These are phyloP conservation scores for Craseonycteris thonglongyai DNA, from an alignment of 2,113 vertebrate genomes.

Conservation along the genomic window DNA sequence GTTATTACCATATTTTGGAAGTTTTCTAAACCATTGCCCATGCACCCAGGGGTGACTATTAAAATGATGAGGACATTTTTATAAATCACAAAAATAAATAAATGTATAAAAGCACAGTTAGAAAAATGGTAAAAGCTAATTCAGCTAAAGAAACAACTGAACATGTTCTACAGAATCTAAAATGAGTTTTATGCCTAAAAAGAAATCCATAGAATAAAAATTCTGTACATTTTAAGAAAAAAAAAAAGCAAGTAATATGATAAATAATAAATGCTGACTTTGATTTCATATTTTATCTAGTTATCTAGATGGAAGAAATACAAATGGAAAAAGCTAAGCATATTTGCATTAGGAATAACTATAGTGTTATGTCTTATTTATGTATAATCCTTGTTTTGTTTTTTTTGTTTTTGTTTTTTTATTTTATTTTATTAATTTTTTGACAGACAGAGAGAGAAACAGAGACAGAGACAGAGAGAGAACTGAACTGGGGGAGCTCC, in stretches of 20 bases:
- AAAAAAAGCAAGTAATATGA: too few species aligned
- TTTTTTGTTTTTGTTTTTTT: too few species aligned
- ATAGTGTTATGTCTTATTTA: not conserved
- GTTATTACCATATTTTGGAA: conserved; percentile 47
- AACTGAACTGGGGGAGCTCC: too few species aligned
- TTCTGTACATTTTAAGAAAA: not conserved
- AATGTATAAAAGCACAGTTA: conserved; percentile 20
- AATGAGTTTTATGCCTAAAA: not conserved
- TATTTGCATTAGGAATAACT: not conserved
- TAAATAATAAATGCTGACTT: not conserved
- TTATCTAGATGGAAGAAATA: not conserved
- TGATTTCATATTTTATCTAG: not conserved
- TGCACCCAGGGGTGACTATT: conserved; percentile 46
- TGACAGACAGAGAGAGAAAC: too few species aligned
- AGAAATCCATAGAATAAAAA: not conserved
- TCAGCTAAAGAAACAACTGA: conserved; percentile 19
- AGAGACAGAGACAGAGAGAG: too few species aligned
- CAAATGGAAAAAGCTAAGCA: not conserved
- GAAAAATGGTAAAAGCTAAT: conserved; percentile 25
- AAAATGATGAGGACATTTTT: conserved; percentile 52
- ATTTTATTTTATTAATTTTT: too few species aligned
- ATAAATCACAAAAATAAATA: conserved; percentile 55
- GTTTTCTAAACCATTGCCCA: conserved; percentile 51
- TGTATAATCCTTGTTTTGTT: not conserved
- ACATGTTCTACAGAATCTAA: conserved; percentile 7